Conservation (phyloP, 2,888 invertebrate species). For the Zonitis immaculata region DNA sequence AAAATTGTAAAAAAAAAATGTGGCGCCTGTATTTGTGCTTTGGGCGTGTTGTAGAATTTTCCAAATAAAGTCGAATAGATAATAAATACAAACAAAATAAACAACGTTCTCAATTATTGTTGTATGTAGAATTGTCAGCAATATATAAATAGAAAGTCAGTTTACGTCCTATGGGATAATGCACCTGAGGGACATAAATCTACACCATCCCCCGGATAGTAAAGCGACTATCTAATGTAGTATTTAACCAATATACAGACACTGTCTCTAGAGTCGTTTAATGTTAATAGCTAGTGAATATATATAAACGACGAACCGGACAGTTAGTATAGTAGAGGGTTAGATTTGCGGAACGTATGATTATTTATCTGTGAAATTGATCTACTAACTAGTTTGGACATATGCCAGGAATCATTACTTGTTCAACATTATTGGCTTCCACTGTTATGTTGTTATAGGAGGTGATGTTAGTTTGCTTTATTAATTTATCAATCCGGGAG, state of each 20-base stretch:
- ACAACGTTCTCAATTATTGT: conserved; percentile 11
- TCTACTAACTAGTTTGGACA: conserved; percentile 29
- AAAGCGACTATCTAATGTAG: conserved; percentile 18
- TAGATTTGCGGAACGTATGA: conserved; percentile 22
- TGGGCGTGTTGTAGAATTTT: background rate
- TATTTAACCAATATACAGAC: conserved; percentile 21
- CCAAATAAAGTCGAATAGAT: conserved; percentile 13
- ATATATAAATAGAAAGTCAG: conserved; percentile 10
- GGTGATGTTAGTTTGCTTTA: conserved; percentile 2
- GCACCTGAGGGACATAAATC: conserved; percentile 21
- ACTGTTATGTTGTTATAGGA: no score
- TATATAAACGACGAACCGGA: conserved; percentile 8
- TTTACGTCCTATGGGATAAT: conserved; percentile 11
- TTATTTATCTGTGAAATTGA: conserved; percentile 32
- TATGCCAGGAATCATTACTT: conserved; percentile 30
- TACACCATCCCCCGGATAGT: conserved; percentile 15
- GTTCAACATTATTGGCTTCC: conserved; percentile 3
- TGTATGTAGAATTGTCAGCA: conserved; percentile 6
- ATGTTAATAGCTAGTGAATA: conserved; percentile 23
- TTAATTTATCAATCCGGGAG: conserved; percentile 13
- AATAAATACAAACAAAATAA: conserved; percentile 17
- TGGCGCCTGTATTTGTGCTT: background rate
- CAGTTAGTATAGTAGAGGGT: no score
- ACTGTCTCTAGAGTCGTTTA: conserved; percentile 25
- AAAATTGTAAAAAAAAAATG: no score